Evolutionary conservation across 2,797 vertebrate species (phyloP), one percentile per base, ranked within the genome.

Genomic region (Spizella passerina): DNA sequence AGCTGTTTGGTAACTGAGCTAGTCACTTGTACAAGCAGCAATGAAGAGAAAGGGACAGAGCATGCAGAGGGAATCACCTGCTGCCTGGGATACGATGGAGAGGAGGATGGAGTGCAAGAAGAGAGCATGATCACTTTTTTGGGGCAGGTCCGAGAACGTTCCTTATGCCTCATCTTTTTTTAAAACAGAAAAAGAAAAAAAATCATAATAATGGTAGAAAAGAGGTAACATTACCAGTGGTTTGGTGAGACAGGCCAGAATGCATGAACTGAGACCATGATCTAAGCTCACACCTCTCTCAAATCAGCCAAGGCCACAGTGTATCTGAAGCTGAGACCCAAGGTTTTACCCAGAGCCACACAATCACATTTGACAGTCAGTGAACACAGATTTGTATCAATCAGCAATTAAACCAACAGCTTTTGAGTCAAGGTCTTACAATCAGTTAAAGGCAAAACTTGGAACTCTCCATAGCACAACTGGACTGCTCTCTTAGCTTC

Each of bases 121-220:
- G 98, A 98, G 76, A 99, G 98, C 93, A 98, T 98, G 98, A 99
- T 99, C 98, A 99, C 99, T 99, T 99, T 99, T 99, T 99, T 99
- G 95, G 99, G 99, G 97, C 99, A 99, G 98, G 98, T 99, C 98
- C 99, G 98, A 97, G 98, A 98, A 97, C 82, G 97, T 24, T 98
- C 97, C 88, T 97, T 98, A 96, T 56, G 96, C 85, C 94, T 98
- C 97, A 94, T 93, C 98, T 98, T 98, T 96, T 96, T 94, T 96
- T 30, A 81, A 95, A 96, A 96, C 78, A 94, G 71, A 94, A 92
- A 64, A 93, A 94, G 69, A 76, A 91, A 92, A 97, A 85, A 96
- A 50, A 95, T 84, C 94, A 88, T 76, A 86, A 90, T 64, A 93
- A 93, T 29, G 39, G 70, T 32, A 93, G 22, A 44, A 87, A 96